These are phyloP conservation scores for Gasteruption jaculator DNA, from an alignment of 2,888 invertebrate species.

Conservation along the genomic window DNA sequence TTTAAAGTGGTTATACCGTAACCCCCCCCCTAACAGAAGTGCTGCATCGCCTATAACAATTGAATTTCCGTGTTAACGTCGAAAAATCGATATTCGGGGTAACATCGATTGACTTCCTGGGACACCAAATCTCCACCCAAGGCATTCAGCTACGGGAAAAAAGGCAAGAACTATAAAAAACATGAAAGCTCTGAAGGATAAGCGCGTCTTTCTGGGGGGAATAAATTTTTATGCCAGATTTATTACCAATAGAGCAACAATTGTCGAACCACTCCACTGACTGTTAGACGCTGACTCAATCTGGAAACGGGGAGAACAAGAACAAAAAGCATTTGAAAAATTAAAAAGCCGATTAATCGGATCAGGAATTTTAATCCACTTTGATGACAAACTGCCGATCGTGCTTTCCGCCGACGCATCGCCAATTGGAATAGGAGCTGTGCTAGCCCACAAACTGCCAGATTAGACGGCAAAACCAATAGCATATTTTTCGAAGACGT, in stretches of 20 bases:
- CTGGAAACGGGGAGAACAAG: slow-evolving; percentile 10
- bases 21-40: slow-evolving; percentile 13
- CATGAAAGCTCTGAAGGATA: slow-evolving; percentile 9
- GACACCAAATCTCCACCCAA: slow-evolving; percentile 8
- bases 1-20: no score
- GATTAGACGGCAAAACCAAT: slow-evolving; percentile 8
- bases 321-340: slow-evolving; percentile 13
- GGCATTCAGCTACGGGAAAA: slow-evolving; percentile 7
- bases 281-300: slow-evolving; percentile 5
- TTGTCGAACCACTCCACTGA: slow-evolving; percentile 11
- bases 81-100: slow-evolving; percentile 16
- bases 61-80: slow-evolving; percentile 12
- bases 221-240: slow-evolving; percentile 15
- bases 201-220: slow-evolving; percentile 11
- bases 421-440: slow-evolving; percentile 11
- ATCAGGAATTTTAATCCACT: slow-evolving; percentile 5
- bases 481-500: slow-evolving; percentile 11
- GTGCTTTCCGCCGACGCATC: slow-evolving; percentile 12
- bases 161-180: slow-evolving; percentile 10
- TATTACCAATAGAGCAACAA: slow-evolving; percentile 9
- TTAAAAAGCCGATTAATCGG: slow-evolving; percentile 12
- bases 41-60: slow-evolving; percentile 9
- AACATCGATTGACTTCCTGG: slow-evolving; percentile 16
- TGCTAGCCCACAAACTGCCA: slow-evolving; percentile 5
- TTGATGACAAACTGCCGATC: slow-evolving; percentile 11